These are phyloP conservation scores for Scaptomyza parva DNA, from an alignment of 2,888 invertebrate species.

Conservation along the genomic window DNA sequence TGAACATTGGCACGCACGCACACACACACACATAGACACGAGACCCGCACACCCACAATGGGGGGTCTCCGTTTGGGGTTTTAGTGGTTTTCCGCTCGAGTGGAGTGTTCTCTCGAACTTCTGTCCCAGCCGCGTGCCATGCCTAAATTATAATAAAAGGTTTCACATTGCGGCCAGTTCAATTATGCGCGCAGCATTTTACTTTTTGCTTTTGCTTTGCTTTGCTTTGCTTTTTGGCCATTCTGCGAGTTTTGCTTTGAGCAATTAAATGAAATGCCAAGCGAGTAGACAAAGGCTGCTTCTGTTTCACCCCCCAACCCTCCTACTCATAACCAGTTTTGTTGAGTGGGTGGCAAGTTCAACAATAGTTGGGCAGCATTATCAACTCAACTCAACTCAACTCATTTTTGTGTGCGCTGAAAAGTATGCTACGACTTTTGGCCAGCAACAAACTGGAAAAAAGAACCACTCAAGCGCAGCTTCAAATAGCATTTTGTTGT, in stretches of 20 bases:
- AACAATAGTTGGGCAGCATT: constrained; percentile 54
- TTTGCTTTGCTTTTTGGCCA: constrained; percentile 11
- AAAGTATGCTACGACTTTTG: constrained; percentile 59
- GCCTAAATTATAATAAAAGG: constrained; percentile 77
- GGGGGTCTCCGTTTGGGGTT: constrained; percentile 34
- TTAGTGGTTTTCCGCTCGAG: constrained; percentile 68
- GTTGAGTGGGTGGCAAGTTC: constrained; percentile 1
- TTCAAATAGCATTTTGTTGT: constrained; percentile 56
- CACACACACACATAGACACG: constrained; percentile 3
- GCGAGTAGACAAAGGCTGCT: constrained; percentile 40
- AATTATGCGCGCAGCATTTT: constrained; percentile 55
- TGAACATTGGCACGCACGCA: constrained; percentile 60
- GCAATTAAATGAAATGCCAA: constrained; percentile 65
- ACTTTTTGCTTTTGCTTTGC: constrained; percentile 28
- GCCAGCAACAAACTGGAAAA: constrained; percentile 47
- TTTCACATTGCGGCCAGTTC: constrained; percentile 64
- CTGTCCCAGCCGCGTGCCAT: constrained; percentile 50
- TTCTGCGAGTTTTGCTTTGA: constrained; percentile 50
- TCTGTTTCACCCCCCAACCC: background rate
- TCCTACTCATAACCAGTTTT: too few relatives aligned
- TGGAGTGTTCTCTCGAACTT: constrained; percentile 20
- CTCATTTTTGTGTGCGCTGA: constrained; percentile 36
- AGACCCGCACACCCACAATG: background rate
- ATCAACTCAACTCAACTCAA: constrained; percentile 35
- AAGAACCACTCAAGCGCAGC: constrained; percentile 59